A percentile compares a stretch with the other conserved stretches of the same genome.
phyloP scores from a whole-genome alignment of 2,113 vertebrate genomes.

The Martes martes region DNA sequence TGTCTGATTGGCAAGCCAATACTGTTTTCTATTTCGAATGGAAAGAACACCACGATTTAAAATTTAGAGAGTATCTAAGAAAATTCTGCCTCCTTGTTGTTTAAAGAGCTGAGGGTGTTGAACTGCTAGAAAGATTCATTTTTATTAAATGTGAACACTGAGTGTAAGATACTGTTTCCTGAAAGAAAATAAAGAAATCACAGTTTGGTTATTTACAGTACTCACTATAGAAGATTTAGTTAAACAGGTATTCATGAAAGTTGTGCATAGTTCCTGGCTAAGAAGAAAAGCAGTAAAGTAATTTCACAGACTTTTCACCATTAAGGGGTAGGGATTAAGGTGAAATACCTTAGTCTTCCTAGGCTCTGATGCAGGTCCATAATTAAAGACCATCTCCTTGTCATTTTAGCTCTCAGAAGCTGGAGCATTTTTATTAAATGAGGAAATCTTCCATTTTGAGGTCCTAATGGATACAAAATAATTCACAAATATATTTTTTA shows the following conservation, averaged over 20 bases:
- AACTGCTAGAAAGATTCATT: slow-evolving; percentile 64
- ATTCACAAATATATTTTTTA: neutral
- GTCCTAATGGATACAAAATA: neutral
- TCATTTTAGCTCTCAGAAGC: neutral
- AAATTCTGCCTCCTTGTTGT: slow-evolving; percentile 71
- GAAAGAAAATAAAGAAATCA: slow-evolving; percentile 68
- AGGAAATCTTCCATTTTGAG: neutral
- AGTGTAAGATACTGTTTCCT: slow-evolving; percentile 48
- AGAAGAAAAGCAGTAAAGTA: neutral
- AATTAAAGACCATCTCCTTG: neutral
- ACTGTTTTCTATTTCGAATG: slow-evolving; percentile 51
- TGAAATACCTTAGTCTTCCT: neutral
- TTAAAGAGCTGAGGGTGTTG: slow-evolving; percentile 67
- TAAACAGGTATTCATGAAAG: neutral
- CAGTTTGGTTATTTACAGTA: slow-evolving; percentile 67
- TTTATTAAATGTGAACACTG: slow-evolving; percentile 76
- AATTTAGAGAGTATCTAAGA: slow-evolving; percentile 59
- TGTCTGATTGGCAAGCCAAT: neutral
- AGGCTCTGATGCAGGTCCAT: neutral
- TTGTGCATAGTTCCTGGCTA: neutral
- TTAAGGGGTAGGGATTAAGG: rapidly evolving
- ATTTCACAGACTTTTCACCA: neutral
- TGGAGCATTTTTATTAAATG: neutral
- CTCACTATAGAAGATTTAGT: neutral
- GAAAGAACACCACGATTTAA: slow-evolving; percentile 55